Evolutionary conservation across 2,113 vertebrate species (phyloP).

Genomic region (Azemiops feae): DNA sequence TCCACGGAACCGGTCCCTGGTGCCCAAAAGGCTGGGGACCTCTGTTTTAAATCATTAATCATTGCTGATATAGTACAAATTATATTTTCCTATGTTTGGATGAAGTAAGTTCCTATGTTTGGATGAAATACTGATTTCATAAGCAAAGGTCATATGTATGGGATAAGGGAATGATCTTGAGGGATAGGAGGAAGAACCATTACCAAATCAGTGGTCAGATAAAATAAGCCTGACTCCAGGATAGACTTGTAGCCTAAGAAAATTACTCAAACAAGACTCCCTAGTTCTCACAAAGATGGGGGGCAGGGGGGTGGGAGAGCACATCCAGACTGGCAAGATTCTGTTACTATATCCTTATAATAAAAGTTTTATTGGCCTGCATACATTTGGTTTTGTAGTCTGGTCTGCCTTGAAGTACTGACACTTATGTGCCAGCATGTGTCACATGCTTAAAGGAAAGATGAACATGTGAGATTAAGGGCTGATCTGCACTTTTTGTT

Average conservation of each 20-base stretch:
- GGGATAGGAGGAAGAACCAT: background rate
- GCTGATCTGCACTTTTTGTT: background rate
- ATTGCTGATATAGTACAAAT: background rate
- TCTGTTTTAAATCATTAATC: background rate
- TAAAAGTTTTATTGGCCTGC: background rate
- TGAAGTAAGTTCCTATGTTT: too few species aligned
- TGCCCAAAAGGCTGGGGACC: too few species aligned
- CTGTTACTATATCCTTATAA: background rate
- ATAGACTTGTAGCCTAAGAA: background rate
- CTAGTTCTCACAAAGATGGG: background rate
- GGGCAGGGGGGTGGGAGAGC: background rate
- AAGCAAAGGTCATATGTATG: background rate
- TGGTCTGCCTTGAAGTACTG: background rate
- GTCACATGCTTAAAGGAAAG: background rate
- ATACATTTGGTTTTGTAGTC: background rate
- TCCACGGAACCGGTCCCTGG: too few species aligned
- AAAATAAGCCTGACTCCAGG: background rate
- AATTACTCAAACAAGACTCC: background rate
- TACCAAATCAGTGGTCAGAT: background rate
- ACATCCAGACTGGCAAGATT: background rate
- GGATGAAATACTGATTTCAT: background rate
- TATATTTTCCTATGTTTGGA: background rate
- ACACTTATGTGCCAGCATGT: background rate
- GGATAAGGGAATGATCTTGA: background rate
- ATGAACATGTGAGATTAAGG: background rate